These are phyloP conservation scores for Drosophila recens DNA, from an alignment of 2,888 invertebrate genomes.

Conservation along the genomic window DNA sequence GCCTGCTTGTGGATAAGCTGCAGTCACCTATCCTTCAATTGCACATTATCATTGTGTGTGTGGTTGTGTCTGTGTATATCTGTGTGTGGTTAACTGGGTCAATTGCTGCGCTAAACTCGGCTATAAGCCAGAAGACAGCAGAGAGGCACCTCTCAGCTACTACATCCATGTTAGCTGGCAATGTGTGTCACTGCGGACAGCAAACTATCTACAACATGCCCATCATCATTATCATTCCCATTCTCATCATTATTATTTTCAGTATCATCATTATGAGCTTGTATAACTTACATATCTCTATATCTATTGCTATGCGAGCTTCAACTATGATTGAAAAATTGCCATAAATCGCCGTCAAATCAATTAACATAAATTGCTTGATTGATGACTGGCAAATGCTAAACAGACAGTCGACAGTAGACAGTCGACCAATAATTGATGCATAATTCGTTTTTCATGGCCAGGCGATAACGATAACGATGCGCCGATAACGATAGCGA, in stretches of 20 bases:
- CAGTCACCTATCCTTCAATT: slow-evolving; percentile 23
- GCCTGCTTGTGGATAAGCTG: slow-evolving; percentile 25
- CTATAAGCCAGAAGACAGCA: slow-evolving; percentile 32
- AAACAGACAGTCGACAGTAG: slow-evolving; percentile 50
- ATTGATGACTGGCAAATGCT: slow-evolving; percentile 74
- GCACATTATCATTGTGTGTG: slow-evolving; percentile 10
- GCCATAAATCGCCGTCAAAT: slow-evolving; percentile 76
- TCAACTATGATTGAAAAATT: slow-evolving; percentile 52
- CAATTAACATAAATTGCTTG: slow-evolving; percentile 80
- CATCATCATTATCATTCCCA: slow-evolving; percentile 12
- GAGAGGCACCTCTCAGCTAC: not conserved
- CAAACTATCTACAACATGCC: slow-evolving; percentile 25
- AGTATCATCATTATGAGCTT: not conserved
- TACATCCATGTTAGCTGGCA: not conserved
- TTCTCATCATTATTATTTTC: not conserved
- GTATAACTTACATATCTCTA: slow-evolving; percentile 5
- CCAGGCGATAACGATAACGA: slow-evolving; percentile 43
- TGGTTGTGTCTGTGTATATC: slow-evolving; percentile 9
- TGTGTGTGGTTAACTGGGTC: slow-evolving; percentile 62
- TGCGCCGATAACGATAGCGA: slow-evolving; percentile 42
- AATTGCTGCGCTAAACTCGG: slow-evolving; percentile 51
- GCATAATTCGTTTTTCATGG: slow-evolving; percentile 60
- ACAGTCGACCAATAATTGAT: slow-evolving; percentile 62
- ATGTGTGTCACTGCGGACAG: slow-evolving; percentile 27
- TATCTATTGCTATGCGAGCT: not conserved